Evolutionary conservation across 2,797 vertebrate genomes (phyloP), one percentile per base, ranked within the genome.

Genomic region (Columba guinea): DNA sequence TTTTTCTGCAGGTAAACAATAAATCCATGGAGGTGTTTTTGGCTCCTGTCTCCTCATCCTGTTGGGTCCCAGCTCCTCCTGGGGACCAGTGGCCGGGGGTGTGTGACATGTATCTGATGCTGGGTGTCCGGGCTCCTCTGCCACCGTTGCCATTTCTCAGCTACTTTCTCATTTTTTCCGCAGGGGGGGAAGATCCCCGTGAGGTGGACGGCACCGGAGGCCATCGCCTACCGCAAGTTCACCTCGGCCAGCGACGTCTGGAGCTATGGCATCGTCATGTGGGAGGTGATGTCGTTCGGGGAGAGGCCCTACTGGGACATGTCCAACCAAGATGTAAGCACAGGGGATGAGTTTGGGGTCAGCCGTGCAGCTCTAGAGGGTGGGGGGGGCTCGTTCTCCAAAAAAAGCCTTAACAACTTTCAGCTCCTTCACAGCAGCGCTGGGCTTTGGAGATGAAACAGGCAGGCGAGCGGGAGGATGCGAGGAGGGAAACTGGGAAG

Each of bases 181-280:
- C 53, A 99, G 99, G 99, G 99, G 56, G 99, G 99, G 16, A 99
- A 99, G 97, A 99, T 99, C 95, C 99, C 99, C 0, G 99, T 99
- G 87, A 98, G 99, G 97, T 99, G 99, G 99, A 99, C 99, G 0
- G 99, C 99, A 0, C 99, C 99, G 0, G 99, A 99, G 94, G 99
- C 99, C 96, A 99, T 99, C 1, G 99, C 99, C 18, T 99, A 99
- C 97, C 98, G 99, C 92, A 99, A 99, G 94, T 99, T 99, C 98
- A 99, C 99, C 23, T 99, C 99, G 0, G 99, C 99, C 95, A 99
- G 99, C 4, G 99, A 99, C 0, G 99, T 99, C 78, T 99, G 99
- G 99, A 99, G 99, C 97, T 99, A 99, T 0, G 99, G 99, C 82
- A 99, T 99, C 9, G 99, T 99, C 96, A 99, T 99, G 99, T 99